A percentile compares a stretch with the other conserved stretches of the same genome.
Evolutionary conservation across 2,113 vertebrate genomes (phyloP).

Genomic region (Tor tambroides): DNA sequence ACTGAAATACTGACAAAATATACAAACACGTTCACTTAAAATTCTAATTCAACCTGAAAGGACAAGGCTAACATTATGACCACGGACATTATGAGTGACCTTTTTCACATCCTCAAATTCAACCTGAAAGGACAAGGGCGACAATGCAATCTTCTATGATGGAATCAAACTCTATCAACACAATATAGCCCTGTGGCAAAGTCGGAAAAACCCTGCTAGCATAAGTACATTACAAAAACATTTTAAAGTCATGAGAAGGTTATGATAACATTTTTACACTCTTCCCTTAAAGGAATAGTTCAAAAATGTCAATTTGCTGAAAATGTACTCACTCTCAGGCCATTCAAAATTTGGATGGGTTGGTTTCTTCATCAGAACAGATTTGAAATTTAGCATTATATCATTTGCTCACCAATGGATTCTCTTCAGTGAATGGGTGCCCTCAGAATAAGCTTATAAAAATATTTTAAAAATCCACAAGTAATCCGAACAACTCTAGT

Average conservation of each 20-base stretch:
- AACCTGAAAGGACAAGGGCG: background rate
- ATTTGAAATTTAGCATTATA: too few species aligned
- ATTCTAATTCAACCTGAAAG: background rate
- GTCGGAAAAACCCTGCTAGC: background rate
- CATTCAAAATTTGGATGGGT: too few species aligned
- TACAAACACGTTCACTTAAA: background rate
- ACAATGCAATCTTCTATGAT: background rate
- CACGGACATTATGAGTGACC: background rate
- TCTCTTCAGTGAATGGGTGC: too few species aligned
- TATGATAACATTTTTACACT: background rate
- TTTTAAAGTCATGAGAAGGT: background rate
- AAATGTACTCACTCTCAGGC: too few species aligned
- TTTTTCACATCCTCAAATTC: constrained; percentile 19
- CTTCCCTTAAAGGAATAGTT: too few species aligned
- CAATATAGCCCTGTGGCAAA: background rate
- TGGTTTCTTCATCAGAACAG: too few species aligned
- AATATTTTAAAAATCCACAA: too few species aligned
- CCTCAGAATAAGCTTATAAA: too few species aligned
- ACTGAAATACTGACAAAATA: background rate
- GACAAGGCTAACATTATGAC: background rate
- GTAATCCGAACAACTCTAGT: too few species aligned
- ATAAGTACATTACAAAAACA: background rate
- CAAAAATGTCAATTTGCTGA: too few species aligned
- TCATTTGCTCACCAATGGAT: too few species aligned
- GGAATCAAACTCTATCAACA: background rate